Percentiles rank a stretch among this genome's conserved stretches.
Evolutionary conservation across 2,113 vertebrate species (phyloP).

Genomic region (Vanacampus margaritifer): DNA sequence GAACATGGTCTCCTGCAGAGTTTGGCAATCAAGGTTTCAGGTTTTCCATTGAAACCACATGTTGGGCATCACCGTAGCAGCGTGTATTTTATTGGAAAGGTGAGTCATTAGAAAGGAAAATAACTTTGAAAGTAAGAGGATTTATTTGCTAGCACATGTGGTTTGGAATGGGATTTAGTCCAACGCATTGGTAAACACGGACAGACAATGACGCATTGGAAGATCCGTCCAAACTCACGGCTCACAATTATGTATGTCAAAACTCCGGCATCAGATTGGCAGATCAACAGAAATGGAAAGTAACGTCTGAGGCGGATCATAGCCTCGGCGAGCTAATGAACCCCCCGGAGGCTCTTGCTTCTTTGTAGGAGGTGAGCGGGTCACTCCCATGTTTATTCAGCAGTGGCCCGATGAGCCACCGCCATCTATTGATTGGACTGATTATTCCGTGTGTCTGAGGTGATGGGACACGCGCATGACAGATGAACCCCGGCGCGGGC

Average conservation of each 20-base stretch:
- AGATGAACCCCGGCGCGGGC: constrained; percentile 60
- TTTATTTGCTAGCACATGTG: constrained; percentile 34
- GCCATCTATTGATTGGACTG: constrained; percentile 67
- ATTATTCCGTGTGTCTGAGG: constrained; percentile 66
- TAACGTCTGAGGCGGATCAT: constrained; percentile 51
- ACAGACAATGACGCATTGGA: constrained; percentile 10
- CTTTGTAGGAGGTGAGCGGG: constrained; percentile 59
- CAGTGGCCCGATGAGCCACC: constrained; percentile 50
- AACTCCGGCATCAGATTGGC: constrained; percentile 22
- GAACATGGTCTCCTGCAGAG: constrained; percentile 69
- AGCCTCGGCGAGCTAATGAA: constrained; percentile 69
- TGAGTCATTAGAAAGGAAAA: constrained; percentile 70
- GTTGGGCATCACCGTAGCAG: constrained; percentile 54
- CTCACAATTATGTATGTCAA: constrained; percentile 9
- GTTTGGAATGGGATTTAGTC: neutral
- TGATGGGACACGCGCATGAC: constrained; percentile 64
- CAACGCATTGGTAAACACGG: neutral
- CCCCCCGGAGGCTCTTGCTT: constrained; percentile 54
- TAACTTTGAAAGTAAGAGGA: constrained; percentile 70
- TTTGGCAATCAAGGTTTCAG: constrained; percentile 60
- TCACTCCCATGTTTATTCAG: constrained; percentile 75
- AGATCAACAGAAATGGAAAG: constrained; percentile 60
- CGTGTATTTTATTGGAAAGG: constrained; percentile 70
- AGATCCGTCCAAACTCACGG: constrained; percentile 2
- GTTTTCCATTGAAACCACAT: constrained; percentile 70